Evolutionary conservation across 2,888 invertebrate species (phyloP), one percentile per base, ranked within the genome.

Genomic region (Heliconius cydno): DNA sequence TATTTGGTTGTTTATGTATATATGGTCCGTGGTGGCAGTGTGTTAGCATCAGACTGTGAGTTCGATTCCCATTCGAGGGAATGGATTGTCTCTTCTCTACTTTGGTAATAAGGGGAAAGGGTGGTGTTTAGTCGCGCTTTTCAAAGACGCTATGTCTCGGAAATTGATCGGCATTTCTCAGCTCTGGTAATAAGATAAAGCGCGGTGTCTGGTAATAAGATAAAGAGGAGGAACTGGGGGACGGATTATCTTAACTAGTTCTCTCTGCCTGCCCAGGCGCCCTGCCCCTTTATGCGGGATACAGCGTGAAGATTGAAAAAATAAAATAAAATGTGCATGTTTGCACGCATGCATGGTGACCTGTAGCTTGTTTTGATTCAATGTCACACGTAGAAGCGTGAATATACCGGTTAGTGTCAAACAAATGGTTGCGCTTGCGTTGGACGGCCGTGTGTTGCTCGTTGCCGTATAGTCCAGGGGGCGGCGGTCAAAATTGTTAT

Each of bases 401-500:
- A 86, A 88, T 87, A 87, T 87, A 87, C 87, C 79, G 79, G 83
- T 77, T 73, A 22, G 80, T 86, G 81, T 91, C 92, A 94, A 91
- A 92, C 89, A 87, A 89, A 88, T 86, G 83, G 81, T 85, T 85
- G 89, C 91, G 88, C 86, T 85, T 87, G 92, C 85, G 89, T 85
- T 86, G 92, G 85, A 89, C 92, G 90, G 89, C 88, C 91, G 94
- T 88, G 63, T 46, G 38, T 22, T 65, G 70, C 60, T 65, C 86
- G 88, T 86, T 83, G 79, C 77, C 67, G 34, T 80, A 80, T 82
- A 28, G 79, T 74, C 70, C 65, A 70, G 70, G 70, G 25, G 41
- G 2, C 46, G 70, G 41, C 70, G 70, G n/a, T 70, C 7, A 15
- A 41, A 34, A 10, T 65, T 65, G 28, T 15, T 65, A 67, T 22